Evolutionary conservation across 2,888 invertebrate genomes (phyloP), one percentile per base, ranked within the genome.

Genomic region (Cloeon dipterum): DNA sequence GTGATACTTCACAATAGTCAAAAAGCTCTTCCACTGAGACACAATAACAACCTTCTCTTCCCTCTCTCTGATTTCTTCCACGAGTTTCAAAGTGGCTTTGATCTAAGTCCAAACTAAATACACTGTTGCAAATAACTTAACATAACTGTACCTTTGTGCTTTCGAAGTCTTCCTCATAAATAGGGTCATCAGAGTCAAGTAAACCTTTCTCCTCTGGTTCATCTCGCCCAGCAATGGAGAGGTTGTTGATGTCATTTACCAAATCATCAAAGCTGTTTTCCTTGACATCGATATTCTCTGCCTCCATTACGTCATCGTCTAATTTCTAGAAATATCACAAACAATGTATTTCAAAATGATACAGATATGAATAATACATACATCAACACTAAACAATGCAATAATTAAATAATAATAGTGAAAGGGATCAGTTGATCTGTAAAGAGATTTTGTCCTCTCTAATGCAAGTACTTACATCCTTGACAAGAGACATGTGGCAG

Each of bases 11-110:
- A 94, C 59, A 26, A 94, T 62, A 0, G 70, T 58, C 5, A 96
- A 60, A 48, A 86, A 72, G 1, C 71, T 67, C 1, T 83, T 77
- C 93, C 93, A 96, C 51, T 94, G 94, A 0, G 91, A 93, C 1
- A 96, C 86, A 4, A 96, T 66, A 5, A 86, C 70, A 0, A 72
- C 68, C 52, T 85, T 85, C 43, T 86, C 77, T 0, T 56, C 29
- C n/a, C 7, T 29, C 2, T 45, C 40, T 16, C 55, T 20, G 16
- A 29, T 61, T 8, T 68, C 55, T 39, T 63, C 49, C 0, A 76
- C 49, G 4, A 64, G 63, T 10, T 66, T 53, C 45, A 76, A 53
- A 8, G 74, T 63, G 3, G 63, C 63, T n/a, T 53, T 49, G 44
- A 76, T 65, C 63, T 62, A 19, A 10, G 21, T 25, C 25, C 23